Evolutionary conservation across 1,140 invertebrate genomes (phyloP).

Genomic region (Calliphora vicina): DNA sequence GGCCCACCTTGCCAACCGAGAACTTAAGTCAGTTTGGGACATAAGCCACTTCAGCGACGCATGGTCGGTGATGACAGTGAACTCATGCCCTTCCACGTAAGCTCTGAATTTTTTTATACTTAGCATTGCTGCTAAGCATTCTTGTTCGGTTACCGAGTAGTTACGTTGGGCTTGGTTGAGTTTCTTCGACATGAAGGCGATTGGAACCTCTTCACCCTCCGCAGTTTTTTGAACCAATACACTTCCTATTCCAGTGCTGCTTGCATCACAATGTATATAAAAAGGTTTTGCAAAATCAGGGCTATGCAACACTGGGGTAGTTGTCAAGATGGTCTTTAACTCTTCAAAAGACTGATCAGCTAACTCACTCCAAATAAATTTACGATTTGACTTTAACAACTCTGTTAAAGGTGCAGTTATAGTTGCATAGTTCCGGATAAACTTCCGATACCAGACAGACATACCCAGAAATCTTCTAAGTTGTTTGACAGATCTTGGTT

Average conservation of each 20-base stretch:
- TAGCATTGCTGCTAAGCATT: conserved; percentile 36
- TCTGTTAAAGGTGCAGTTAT: conserved; percentile 43
- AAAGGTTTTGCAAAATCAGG: conserved; percentile 56
- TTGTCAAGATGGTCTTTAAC: conserved; percentile 48
- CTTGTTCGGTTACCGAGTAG: conserved; percentile 36
- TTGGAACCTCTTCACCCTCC: conserved; percentile 44
- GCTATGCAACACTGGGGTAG: conserved; percentile 51
- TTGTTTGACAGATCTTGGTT: conserved; percentile 46
- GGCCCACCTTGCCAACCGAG: conserved; percentile 35
- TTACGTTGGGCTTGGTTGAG: conserved; percentile 42
- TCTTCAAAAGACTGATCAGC: conserved; percentile 51
- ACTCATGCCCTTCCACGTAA: conserved; percentile 13
- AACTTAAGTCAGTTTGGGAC: conserved; percentile 43
- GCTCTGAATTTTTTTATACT: conserved; percentile 26
- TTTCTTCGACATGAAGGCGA: conserved; percentile 57
- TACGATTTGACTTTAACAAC: not conserved
- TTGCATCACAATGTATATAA: conserved; percentile 58
- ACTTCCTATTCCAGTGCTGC: conserved; percentile 51
- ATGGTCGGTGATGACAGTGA: conserved; percentile 34
- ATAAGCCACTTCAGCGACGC: conserved; percentile 40
- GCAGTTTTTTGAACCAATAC: conserved; percentile 53
- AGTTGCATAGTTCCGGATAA: conserved; percentile 53
- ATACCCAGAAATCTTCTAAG: conserved; percentile 50
- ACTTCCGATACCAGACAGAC: conserved; percentile 57
- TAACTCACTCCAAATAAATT: conserved; percentile 44